These are phyloP conservation scores for Ormyrus nitidulus DNA, from an alignment of 2,888 invertebrate species.

Conservation along the genomic window DNA sequence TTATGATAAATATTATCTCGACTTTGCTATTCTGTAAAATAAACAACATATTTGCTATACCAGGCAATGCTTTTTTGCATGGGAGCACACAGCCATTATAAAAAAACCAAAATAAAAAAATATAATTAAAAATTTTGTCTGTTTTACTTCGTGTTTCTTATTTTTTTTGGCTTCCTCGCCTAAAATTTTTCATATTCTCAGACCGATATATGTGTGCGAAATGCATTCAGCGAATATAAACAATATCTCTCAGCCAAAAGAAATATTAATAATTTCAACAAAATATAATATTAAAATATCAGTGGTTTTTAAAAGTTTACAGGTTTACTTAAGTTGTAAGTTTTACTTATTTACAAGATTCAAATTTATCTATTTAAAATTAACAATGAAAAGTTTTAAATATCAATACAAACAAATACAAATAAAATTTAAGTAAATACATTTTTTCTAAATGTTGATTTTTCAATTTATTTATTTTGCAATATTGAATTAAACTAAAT, in stretches of 20 bases:
- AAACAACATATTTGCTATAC: conserved; percentile 72
- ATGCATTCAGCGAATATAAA: conserved; percentile 58
- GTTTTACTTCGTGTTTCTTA: background rate
- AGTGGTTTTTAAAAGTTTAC: too few relatives aligned
- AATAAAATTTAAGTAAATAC: conserved; percentile 22
- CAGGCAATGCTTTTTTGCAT: conserved; percentile 70
- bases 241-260: conserved; percentile 57
- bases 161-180: background rate
- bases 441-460: conserved; percentile 21
- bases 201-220: conserved; percentile 49
- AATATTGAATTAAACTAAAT: background rate
- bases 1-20: conserved; percentile 72
- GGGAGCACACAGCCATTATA: conserved; percentile 67
- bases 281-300: background rate
- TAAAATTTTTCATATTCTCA: conserved; percentile 2
- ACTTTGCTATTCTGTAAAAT: conserved; percentile 74
- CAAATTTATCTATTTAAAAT: conserved; percentile 14
- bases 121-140: conserved; percentile 34
- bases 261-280: conserved; percentile 14
- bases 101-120: conserved; percentile 55
- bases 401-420: conserved; percentile 26
- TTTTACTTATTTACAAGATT: conserved; percentile 26
- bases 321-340: background rate
- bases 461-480: background rate
- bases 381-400: conserved; percentile 11